phyloP scores from a whole-genome alignment of 2,113 vertebrate genomes.

The Amphiprion percula region DNA sequence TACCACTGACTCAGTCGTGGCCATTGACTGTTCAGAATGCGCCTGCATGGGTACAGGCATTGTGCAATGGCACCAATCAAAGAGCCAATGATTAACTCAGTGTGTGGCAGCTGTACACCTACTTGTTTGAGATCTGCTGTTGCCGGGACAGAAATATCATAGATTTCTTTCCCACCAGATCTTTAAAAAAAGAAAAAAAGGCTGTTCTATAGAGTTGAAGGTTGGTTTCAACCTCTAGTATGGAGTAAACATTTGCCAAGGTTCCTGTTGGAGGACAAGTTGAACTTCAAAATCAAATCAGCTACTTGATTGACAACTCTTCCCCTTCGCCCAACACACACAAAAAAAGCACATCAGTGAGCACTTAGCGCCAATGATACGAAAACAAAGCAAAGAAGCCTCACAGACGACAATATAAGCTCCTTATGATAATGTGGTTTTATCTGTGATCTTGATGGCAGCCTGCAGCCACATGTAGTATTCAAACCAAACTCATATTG shows the following conservation, averaged over 20 bases:
- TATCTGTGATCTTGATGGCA: constrained; percentile 63
- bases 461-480: constrained; percentile 58
- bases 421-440: constrained; percentile 60
- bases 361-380: constrained; percentile 41
- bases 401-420: constrained; percentile 39
- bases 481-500: constrained; percentile 31
- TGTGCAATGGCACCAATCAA: not conserved
- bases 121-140: not conserved
- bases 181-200: no score
- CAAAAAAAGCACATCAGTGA: constrained; percentile 32
- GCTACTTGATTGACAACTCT: constrained; percentile 12
- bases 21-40: not conserved
- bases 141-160: not conserved
- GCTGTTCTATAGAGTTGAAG: not conserved
- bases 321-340: not conserved
- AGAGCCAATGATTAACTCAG: not conserved
- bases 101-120: no score
- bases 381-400: constrained; percentile 52
- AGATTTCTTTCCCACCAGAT: no score
- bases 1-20: not conserved
- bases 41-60: not conserved
- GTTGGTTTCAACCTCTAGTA: not conserved
- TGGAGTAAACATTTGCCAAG: not conserved
- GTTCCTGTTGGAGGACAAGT: constrained; percentile 1
- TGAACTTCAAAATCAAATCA: constrained; percentile 9